phyloP scores from a whole-genome alignment of 2,888 invertebrate genomes.

The Isotomurus palustris region DNA sequence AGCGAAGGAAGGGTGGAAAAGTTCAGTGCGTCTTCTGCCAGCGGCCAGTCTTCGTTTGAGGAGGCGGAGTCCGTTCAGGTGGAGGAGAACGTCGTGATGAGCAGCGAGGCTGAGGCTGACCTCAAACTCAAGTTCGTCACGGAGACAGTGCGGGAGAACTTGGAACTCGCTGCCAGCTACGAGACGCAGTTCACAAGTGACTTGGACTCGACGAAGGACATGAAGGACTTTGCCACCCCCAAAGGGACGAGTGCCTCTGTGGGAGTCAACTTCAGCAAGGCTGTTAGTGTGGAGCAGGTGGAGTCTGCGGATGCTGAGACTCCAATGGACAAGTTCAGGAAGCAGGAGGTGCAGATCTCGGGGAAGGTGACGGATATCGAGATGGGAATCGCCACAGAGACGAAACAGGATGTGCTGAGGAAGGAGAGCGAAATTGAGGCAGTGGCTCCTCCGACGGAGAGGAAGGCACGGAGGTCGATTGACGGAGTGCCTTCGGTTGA shows the following conservation, averaged over 20 bases:
- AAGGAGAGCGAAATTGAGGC: neutral
- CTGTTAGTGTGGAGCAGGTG: slow-evolving; percentile 1
- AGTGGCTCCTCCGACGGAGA: neutral
- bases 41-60: neutral
- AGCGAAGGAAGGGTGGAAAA: neutral
- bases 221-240: slow-evolving; percentile 6
- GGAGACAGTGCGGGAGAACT: neutral
- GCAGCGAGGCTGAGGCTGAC: slow-evolving; percentile 4
- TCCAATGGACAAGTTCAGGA: neutral
- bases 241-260: neutral
- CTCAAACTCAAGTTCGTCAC: slow-evolving; percentile 2
- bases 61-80: neutral
- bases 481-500: neutral
- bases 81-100: neutral
- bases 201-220: neutral
- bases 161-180: neutral
- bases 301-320: neutral
- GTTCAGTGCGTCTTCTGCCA: neutral
- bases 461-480: neutral
- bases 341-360: neutral
- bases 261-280: neutral
- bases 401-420: neutral
- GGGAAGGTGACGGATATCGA: neutral
- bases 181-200: neutral
- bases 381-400: neutral